Conservation (phyloP, 53 echinoderm and acorn worm species). For the Zoroaster sp. region DNA sequence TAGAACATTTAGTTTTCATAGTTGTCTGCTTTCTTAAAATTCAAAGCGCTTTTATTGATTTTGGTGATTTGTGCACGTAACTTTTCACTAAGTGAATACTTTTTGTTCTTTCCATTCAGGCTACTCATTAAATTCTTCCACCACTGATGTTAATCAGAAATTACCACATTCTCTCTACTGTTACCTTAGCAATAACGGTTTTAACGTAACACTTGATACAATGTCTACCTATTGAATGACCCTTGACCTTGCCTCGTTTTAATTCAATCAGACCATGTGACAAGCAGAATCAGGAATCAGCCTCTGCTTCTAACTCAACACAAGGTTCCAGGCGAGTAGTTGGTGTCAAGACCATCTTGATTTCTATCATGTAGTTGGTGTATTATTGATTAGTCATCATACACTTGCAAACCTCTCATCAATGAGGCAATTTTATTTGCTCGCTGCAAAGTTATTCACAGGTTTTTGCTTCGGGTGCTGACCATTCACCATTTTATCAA, state of each 20-base stretch:
- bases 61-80: too few species aligned
- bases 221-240: not conserved
- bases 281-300: constrained; percentile 39
- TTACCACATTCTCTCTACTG: not conserved
- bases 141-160: too few species aligned
- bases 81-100: too few species aligned
- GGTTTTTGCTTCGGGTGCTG: not conserved
- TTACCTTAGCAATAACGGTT: not conserved
- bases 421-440: too few species aligned
- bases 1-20: too few species aligned
- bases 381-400: not conserved
- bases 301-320: constrained; percentile 6
- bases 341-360: constrained; percentile 17
- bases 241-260: constrained; percentile 21
- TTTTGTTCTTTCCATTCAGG: not conserved
- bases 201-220: too few species aligned
- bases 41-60: too few species aligned
- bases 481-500: not conserved
- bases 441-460: not conserved
- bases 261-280: constrained; percentile 35
- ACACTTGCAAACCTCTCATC: not conserved
- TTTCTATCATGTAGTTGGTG: constrained; percentile 28
- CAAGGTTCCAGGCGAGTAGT: constrained; percentile 54
- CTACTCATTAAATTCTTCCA: not conserved
- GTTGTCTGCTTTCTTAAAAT: too few species aligned